Base-by-base conservation (phyloP, 2,888 invertebrate species). In the Leucophenga montana region DNA sequence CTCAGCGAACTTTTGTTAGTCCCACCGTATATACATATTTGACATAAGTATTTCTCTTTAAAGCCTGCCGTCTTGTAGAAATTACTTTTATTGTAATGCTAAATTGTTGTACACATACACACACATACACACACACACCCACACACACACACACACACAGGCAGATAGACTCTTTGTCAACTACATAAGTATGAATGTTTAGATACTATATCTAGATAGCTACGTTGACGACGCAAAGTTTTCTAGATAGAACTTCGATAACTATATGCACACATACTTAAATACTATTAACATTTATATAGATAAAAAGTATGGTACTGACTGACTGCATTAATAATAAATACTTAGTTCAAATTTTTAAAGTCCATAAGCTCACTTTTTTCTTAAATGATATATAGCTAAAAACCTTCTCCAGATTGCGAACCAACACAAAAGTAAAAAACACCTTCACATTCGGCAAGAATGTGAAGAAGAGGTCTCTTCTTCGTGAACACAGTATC, bases 1-100 rank as follows among this genome's bases (percentile, higher is more conserved):
- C n/a, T n/a, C n/a, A n/a, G n/a, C n/a, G n/a, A n/a, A n/a, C n/a
- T n/a, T n/a, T n/a, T n/a, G n/a, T n/a, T n/a, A n/a, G n/a, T n/a
- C n/a, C n/a, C n/a, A n/a, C n/a, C n/a, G n/a, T n/a, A n/a, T n/a
- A 46, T 20, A 13, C 33, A 27, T 57, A 27, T 27, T 16, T 59
- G 56, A n/a, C 18, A 18, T 18, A 16, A 50, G 50, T 50, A 16
- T 50, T 50, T n/a, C n/a, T 50, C 20, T 64, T 64, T 64, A 46
- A 64, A 46, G 62, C 46, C 22, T 57, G 57, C 27, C 27, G 39
- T 14, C 22, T 22, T 16, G n/a, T 16, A 16, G 14, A 64, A 64
- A 64, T 64, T 46, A 64, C 46, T 64, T 64, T 64, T 64, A 64
- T 64, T 64, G 46, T 22, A 48, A 46, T 46, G 62, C 48, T 64